Evolutionary conservation across 2,113 vertebrate species (phyloP), one percentile per base, ranked within the genome.

Genomic region (Menura novaehollandiae): DNA sequence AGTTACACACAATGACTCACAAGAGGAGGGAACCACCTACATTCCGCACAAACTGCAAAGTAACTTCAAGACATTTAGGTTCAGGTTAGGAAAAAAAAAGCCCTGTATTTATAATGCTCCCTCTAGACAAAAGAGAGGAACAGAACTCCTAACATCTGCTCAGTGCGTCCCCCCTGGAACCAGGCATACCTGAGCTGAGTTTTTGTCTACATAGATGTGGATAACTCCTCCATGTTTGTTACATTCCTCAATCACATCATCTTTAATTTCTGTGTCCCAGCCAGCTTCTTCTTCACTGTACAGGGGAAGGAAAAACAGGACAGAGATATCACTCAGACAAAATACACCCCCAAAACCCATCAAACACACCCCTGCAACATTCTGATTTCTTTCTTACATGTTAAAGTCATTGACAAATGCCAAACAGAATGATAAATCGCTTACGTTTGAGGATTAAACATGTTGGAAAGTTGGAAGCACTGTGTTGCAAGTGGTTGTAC

Each of bases 151-250:
- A 33, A 33, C 30, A 37, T 15, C 27, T 64, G 17, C 9, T 82
- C 51, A 47, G 19, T 4, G 20, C 47, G 52, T 26, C 4, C 4
- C 30, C 52, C 43, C 1, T 1, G 0, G 30, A 84, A 69, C 21
- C 43, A 71, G 67, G 56, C 83, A 44, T 98, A 99, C 99, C 98
- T 99, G 99, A 95, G 99, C 96, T 62, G 99, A 99, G 97, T 99
- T 99, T 97, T 99, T 99, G 97, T 99, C 99, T 37, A 99, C 99
- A 20, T 99, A 99, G 97, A 99, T 99, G 97, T 99, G 99, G 85
- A 99, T 99, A 53, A 99, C 98, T 89, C 99, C 99, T 74, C 99
- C 99, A 10, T 99, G 99, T 97, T 99, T 99, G 98, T 99, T 99
- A 97, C 99, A 99, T 97, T 99, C 99, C 96, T 99, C 99, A 87